Evolutionary conservation across 2,888 invertebrate species (phyloP).

Genomic region (Coronaproctus castanopsis): DNA sequence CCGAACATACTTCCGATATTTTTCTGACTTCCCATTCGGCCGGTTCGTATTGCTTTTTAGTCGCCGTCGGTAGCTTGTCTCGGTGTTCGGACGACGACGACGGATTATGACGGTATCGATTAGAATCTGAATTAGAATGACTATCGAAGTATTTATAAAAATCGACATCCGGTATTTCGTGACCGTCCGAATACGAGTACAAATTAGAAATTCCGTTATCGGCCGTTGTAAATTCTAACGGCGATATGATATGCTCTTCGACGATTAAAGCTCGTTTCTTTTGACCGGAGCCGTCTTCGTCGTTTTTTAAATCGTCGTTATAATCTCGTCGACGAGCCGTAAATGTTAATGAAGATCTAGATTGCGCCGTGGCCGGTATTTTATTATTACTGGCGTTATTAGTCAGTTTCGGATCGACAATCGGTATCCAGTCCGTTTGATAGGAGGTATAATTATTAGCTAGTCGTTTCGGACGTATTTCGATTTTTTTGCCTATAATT

Average conservation of each 20-base stretch:
- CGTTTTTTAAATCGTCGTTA: background rate
- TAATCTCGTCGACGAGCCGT: background rate
- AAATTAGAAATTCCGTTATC: constrained; percentile 2
- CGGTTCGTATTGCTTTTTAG: constrained; percentile 33
- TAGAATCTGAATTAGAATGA: background rate
- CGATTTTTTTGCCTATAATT: background rate
- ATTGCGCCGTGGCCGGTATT: background rate
- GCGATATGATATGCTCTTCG: background rate
- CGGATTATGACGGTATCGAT: background rate
- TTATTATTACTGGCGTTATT: background rate
- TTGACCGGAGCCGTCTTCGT: background rate
- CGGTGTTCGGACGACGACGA: background rate
- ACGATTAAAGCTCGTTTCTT: background rate
- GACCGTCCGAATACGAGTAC: constrained; percentile 3
- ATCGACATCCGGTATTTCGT: constrained; percentile 1
- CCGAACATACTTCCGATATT: constrained; percentile 56
- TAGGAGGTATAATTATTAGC: background rate
- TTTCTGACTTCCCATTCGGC: constrained; percentile 65
- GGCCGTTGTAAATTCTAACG: background rate
- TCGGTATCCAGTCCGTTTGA: background rate
- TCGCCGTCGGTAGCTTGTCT: constrained; percentile 1
- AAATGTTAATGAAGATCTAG: background rate
- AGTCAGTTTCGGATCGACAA: background rate
- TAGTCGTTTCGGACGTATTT: background rate
- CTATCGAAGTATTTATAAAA: background rate